These are phyloP conservation scores for Heliconius nattereri DNA, from an alignment of 1,140 invertebrate species.

Conservation along the genomic window DNA sequence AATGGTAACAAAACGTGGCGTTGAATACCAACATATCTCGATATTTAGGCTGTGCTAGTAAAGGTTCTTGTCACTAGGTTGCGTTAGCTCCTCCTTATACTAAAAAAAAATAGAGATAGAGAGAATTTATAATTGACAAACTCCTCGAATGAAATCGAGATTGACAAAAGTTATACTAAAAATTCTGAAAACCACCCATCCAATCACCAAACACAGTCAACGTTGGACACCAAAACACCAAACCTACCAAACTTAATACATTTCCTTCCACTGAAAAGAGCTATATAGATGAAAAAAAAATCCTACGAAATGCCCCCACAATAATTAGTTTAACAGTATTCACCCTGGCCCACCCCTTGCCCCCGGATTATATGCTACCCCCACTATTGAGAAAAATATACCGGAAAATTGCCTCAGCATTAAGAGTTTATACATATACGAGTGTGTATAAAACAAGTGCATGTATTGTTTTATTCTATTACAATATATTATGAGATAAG, in stretches of 20 bases:
- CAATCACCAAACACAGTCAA: neutral
- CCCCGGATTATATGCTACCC: conserved; percentile 30
- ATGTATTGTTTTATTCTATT: conserved; percentile 21
- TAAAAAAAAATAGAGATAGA: too few species aligned
- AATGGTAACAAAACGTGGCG: too few species aligned
- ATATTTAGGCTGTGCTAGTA: too few species aligned
- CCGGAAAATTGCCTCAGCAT: conserved; percentile 43
- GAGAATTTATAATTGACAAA: too few species aligned
- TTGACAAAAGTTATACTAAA: too few species aligned
- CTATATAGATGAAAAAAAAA: conserved; percentile 40
- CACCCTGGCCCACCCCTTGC: conserved; percentile 41
- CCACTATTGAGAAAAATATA: conserved; percentile 50
- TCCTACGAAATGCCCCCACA: conserved; percentile 44
- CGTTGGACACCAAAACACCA: neutral
- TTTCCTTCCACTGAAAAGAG: conserved; percentile 1
- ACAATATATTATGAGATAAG: neutral
- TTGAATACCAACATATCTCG: too few species aligned
- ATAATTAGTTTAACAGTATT: conserved; percentile 73
- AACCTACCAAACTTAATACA: neutral
- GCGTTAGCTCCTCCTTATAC: too few species aligned
- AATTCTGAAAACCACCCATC: too few species aligned
- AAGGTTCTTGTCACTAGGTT: too few species aligned
- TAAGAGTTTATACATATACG: conserved; percentile 28
- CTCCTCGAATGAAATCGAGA: too few species aligned
- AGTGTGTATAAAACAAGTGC: conserved; percentile 3